Base-by-base conservation (phyloP, 2,888 invertebrate species). In the Eurytoma californica region DNA sequence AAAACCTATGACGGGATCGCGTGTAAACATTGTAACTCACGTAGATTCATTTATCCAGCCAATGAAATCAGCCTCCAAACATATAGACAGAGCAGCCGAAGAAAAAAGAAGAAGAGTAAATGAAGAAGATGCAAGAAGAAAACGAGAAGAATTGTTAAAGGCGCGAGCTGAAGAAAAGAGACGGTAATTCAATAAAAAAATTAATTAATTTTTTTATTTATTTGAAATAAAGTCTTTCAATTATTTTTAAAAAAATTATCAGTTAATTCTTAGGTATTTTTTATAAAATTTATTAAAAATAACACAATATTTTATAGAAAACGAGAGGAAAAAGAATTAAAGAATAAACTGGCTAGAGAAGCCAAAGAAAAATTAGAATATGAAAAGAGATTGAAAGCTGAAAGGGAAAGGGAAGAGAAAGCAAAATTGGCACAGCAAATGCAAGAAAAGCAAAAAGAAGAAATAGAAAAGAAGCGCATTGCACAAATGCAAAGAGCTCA, bases 121-220 rank as follows among this genome's bases (percentile, higher is more conserved):
- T 82, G 87, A 89, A 57, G 92, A 93, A 75, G 93, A 93, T 73
- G 92, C 92, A 0, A 87, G 91, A 72, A 91, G 89, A 83, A 94
- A 94, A 88, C 92, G 93, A 72, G 93, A 94, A 30, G 94, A 93
- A 3, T 83, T 93, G 73, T 84, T 94, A 16, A 92, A 92, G 79
- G 92, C 93, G 12, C 91, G 92, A 86, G 90, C 91, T 3, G 94
- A 94, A 82, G 91, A 91, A 83, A 93, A 93, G 84, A 92, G 90
- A 83, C 91, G 91, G 92, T 28, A 69, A 55, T 47, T 30, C 69
- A 16, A 47, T 24, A 61, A 7, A 63, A 55, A 39, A 57, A 47
- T 30, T 39, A 30, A 39, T 39, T 39, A 7, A 4, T n/a, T n/a
- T n/a, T n/a, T n/a, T n/a, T n/a, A n/a, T n/a, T 39, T 58, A 49